A percentile compares a stretch with the other conserved stretches of the same genome.
phyloP scores from a whole-genome alignment of 2,113 vertebrate species.

The Rostratula benghalensis region DNA sequence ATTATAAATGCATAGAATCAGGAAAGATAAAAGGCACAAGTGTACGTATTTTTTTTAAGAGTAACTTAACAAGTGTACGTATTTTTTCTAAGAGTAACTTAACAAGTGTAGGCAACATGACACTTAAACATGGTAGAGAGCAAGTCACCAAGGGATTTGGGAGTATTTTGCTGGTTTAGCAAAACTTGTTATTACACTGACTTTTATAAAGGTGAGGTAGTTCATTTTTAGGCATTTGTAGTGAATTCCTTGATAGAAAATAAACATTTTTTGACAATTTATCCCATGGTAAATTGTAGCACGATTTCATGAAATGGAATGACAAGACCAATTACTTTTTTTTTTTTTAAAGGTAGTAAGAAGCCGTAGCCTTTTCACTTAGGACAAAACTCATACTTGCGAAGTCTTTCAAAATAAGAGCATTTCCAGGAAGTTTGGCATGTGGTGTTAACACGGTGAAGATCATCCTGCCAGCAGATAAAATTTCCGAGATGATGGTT shows the following conservation, averaged over 20 bases:
- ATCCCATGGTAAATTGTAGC: not conserved
- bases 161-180: not conserved
- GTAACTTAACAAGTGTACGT: not conserved
- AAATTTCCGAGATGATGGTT: accelerated
- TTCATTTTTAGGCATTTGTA: not conserved
- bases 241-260: not conserved
- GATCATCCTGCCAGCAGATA: accelerated
- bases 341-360: not conserved
- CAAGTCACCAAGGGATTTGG: not conserved
- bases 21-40: not conserved
- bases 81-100: not conserved
- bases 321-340: not conserved
- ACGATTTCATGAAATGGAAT: not conserved
- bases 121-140: accelerated
- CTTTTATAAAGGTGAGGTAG: not conserved
- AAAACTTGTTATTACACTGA: not conserved
- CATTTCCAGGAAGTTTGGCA: not conserved
- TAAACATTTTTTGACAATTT: not conserved
- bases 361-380: not conserved
- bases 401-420: not conserved
- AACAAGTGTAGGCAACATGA: not conserved
- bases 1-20: not conserved
- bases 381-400: not conserved
- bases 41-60: not conserved
- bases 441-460: not conserved